A percentile compares a stretch with the other conserved stretches of the same genome.
Conservation (phyloP, 2,888 invertebrate genomes). For the Heliconius sara region DNA sequence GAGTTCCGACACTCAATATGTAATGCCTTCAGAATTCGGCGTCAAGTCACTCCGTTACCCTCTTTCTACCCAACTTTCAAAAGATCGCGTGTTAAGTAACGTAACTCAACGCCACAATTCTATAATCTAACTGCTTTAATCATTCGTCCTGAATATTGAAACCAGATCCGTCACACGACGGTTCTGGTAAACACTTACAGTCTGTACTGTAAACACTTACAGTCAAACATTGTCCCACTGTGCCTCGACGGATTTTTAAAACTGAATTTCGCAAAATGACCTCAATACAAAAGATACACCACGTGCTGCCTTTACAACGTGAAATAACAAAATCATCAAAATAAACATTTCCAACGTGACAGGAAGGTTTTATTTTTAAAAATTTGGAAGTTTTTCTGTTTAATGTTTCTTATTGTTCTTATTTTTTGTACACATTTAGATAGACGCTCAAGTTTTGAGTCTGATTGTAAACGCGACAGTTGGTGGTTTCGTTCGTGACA, state of each 20-base stretch:
- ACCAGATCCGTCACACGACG: not conserved
- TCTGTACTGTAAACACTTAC: no score
- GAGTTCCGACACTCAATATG: not conserved
- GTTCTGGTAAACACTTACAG: no score
- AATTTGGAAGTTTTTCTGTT: not conserved
- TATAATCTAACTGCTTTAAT: not conserved
- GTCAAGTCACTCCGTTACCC: no score
- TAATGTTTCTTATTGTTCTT: not conserved
- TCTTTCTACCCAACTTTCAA: no score
- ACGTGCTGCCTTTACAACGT: conserved; percentile 3
- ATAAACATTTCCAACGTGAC: conserved; percentile 27
- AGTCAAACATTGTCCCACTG: no score
- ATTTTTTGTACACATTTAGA: not conserved
- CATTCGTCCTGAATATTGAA: not conserved
- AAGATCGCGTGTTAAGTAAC: no score
- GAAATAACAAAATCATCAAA: conserved; percentile 8
- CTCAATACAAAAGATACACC: conserved; percentile 16
- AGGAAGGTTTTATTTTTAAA: conserved; percentile 9
- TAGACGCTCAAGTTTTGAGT: not conserved
- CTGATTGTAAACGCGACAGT: not conserved
- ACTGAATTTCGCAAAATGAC: not conserved
- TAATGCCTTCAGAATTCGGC: not conserved
- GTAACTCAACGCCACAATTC: no score
- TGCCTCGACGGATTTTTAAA: not conserved
- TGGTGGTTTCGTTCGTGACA: not conserved